phyloP scores from a whole-genome alignment of 2,113 vertebrate genomes.

The Strix uralensis region DNA sequence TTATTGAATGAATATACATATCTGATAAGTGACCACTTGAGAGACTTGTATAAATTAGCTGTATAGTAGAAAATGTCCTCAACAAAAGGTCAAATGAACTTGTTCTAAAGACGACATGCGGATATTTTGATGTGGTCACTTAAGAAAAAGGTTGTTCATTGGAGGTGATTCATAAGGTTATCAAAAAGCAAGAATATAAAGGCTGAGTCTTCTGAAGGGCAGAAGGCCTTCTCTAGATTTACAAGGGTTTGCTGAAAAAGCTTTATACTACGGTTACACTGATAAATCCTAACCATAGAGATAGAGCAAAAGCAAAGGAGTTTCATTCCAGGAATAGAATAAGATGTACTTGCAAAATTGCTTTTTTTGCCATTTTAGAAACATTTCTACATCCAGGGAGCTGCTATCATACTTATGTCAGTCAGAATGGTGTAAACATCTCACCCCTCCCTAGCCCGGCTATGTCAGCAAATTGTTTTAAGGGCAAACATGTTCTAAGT shows the following conservation, averaged over 20 bases:
- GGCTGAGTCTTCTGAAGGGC: not conserved
- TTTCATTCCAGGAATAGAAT: not conserved
- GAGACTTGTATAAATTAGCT: not conserved
- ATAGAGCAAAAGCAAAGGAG: not conserved
- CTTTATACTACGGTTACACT: not conserved
- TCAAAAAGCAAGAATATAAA: not conserved
- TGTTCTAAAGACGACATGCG: not conserved
- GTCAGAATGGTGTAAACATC: not conserved
- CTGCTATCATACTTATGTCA: slow-evolving; percentile 32
- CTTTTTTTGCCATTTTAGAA: not conserved
- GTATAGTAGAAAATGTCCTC: not conserved
- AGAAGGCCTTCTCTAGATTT: not conserved
- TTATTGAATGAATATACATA: not conserved
- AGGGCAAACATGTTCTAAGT: not conserved
- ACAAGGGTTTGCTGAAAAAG: not conserved
- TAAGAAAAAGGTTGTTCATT: not conserved
- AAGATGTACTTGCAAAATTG: not conserved
- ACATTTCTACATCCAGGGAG: not conserved
- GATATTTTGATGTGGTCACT: not conserved
- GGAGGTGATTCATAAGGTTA: not conserved
- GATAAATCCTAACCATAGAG: not conserved
- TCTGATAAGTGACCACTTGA: not conserved
- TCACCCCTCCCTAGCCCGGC: not conserved
- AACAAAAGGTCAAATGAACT: slow-evolving; percentile 22
- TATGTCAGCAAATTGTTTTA: slow-evolving; percentile 36